Base-by-base conservation (phyloP, 2,797 vertebrate genomes). In the Rhabdophis nuchalis region DNA sequence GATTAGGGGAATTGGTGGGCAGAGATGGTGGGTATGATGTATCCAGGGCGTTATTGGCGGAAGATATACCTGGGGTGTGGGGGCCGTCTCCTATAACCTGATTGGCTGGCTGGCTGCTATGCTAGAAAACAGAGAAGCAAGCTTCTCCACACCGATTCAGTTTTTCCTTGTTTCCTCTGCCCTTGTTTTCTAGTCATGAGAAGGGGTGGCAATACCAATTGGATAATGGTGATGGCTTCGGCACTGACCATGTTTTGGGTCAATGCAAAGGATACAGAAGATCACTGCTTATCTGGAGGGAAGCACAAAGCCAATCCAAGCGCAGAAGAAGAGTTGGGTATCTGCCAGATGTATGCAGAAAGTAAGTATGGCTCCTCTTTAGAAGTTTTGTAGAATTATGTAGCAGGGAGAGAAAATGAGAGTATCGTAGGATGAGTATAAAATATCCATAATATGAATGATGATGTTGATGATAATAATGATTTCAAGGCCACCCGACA, bases 231-330 rank as follows among this genome's bases (percentile, higher is more conserved):
- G 12, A 94, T 95, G 57, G 92, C 91, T 1, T 91, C 64, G 29
- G 94, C 93, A 9, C 85, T 93, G 23, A 94, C 97, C 92, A 95
- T 94, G 91, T 58, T 91, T 46, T 61, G 97, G 93, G 96, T 95
- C 3, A 93, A 92, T 82, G 57, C 94, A 14, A 72, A 90, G 85
- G 93, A 9, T 93, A 94, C 95, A 0, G 97, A 98, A 16, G 97
- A 96, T 68, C 94, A 94, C 93, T 98, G 98, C 97, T 97, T 98
- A 60, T 96, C 97, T 82, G 97, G 97, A 8, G 97, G 97, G 16
- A 97, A 94, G 58, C 98, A 98, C 96, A 98, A 98, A 95, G 92
- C 95, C 95, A 86, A 89, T 7, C 97, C 98, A 89, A 91, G 97
- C 68, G 96, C 98, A 0, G 98, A 98, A 93, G 96, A 96, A 0